Evolutionary conservation across 2,888 invertebrate genomes (phyloP).

Genomic region (Drosophila mettleri): DNA sequence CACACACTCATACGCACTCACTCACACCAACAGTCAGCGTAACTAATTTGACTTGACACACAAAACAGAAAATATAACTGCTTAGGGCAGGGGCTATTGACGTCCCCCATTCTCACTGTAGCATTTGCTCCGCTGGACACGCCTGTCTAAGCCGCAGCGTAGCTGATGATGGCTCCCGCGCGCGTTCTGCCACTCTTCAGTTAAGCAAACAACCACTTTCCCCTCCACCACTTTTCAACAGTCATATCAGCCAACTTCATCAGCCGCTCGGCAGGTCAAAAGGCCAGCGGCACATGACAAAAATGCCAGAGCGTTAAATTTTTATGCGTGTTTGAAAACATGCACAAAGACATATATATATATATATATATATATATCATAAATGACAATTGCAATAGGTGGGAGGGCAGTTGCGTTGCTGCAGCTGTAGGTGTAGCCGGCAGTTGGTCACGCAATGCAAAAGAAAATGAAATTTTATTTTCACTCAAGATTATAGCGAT

Average conservation of each 20-base stretch:
- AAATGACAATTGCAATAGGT: constrained; percentile 42
- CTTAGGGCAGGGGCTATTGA: constrained; percentile 8
- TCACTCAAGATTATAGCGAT: constrained; percentile 38
- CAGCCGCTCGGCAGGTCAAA: constrained; percentile 57
- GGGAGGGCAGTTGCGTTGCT: constrained; percentile 28
- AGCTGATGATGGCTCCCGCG: constrained; percentile 49
- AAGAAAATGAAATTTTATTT: constrained; percentile 44
- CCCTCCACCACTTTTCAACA: neutral
- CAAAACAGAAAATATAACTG: constrained; percentile 14
- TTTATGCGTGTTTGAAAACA: constrained; percentile 67
- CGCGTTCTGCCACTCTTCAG: constrained; percentile 12
- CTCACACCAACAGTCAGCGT: constrained; percentile 41
- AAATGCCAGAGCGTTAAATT: constrained; percentile 76
- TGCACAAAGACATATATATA: constrained; percentile 17
- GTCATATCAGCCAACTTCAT: constrained; percentile 61
- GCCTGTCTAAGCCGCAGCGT: constrained; percentile 39
- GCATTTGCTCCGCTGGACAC: constrained; percentile 38
- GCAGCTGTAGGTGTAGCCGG: constrained; percentile 67
- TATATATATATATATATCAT: constrained; percentile 7
- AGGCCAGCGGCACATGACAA: constrained; percentile 63
- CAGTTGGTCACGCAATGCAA: constrained; percentile 70
- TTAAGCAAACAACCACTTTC: constrained; percentile 17
- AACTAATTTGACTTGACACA: constrained; percentile 70
- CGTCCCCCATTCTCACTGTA: neutral
- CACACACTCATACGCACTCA: constrained; percentile 4